Percentiles rank a stretch among this genome's conserved stretches.
Conservation (phyloP, 2,797 vertebrate genomes). For the Ceryle rudis region DNA sequence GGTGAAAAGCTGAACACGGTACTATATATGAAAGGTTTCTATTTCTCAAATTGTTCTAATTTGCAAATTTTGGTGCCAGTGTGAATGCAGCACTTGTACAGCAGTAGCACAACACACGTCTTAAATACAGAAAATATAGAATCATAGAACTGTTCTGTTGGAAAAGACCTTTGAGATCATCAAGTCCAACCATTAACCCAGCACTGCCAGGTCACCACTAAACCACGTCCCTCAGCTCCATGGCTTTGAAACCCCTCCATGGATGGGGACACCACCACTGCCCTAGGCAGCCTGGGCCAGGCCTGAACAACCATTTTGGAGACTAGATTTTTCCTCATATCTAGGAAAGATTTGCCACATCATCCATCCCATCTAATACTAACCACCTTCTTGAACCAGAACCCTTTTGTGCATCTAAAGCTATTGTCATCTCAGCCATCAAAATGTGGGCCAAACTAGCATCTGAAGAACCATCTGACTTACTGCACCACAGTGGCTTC, state of each 20-base stretch:
- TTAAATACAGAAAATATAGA: neutral
- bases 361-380: neutral
- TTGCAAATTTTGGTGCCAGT: neutral
- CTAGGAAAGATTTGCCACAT: neutral
- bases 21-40: neutral
- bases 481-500: neutral
- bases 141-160: neutral
- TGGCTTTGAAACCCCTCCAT: neutral
- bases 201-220: neutral
- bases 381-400: neutral
- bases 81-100: neutral
- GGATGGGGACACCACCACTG: neutral
- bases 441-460: neutral
- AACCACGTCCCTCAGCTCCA: neutral
- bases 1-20: neutral
- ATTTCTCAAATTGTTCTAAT: neutral
- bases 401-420: neutral
- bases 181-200: neutral
- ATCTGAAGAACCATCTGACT: neutral
- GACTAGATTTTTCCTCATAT: too few species aligned
- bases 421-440: neutral
- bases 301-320: neutral
- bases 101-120: neutral
- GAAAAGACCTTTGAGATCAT: neutral
- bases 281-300: neutral